A percentile compares a stretch with the other conserved stretches of the same genome.
These are phyloP conservation scores for Zele albiditarsus DNA, from an alignment of 2,888 invertebrate genomes.

Conservation along the genomic window DNA sequence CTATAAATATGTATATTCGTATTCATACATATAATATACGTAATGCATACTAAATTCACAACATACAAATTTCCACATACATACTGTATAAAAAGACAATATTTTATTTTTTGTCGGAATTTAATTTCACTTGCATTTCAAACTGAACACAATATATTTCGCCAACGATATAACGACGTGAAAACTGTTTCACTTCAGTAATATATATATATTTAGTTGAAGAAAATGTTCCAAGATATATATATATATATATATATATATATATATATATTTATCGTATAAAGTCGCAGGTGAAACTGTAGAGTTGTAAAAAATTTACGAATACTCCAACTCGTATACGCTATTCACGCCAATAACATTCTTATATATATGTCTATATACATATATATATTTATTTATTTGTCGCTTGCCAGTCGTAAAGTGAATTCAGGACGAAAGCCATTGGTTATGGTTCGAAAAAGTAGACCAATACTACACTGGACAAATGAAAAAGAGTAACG, in stretches of 20 bases:
- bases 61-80: neutral
- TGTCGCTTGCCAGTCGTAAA: constrained; percentile 31
- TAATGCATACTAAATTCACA: neutral
- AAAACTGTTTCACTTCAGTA: constrained; percentile 7
- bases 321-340: constrained; percentile 20
- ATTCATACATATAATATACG: neutral
- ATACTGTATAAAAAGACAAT: neutral
- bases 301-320: constrained; percentile 38
- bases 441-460: neutral
- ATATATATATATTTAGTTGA: neutral
- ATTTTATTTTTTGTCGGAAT: constrained; percentile 11
- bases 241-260: constrained; percentile 21
- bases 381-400: neutral
- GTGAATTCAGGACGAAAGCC: constrained; percentile 6
- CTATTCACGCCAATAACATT: neutral
- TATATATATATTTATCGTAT: constrained; percentile 23
- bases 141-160: constrained; percentile 9
- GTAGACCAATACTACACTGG: constrained; percentile 3
- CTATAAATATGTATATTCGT: constrained; percentile 11
- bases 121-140: constrained; percentile 20
- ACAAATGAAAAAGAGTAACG: neutral
- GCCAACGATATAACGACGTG: constrained; percentile 7
- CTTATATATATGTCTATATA: neutral
- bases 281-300: constrained; percentile 53
- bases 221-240: constrained; percentile 18